Conservation (phyloP, 2,888 invertebrate species). For the Teinopalpus imperialis region DNA sequence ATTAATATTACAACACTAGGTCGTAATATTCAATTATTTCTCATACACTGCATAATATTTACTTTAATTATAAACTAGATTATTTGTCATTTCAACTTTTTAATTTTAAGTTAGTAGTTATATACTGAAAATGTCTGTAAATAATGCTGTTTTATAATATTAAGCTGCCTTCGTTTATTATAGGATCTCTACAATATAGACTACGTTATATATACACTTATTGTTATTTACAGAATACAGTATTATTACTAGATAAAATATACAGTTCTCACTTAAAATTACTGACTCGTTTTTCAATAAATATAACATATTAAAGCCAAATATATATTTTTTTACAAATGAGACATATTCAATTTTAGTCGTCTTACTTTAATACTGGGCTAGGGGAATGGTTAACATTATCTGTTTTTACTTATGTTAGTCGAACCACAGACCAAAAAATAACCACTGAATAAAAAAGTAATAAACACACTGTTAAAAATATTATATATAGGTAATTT, state of each 20-base stretch:
- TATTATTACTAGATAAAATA: conserved; percentile 39
- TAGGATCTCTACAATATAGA: conserved; percentile 14
- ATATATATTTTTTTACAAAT: conserved; percentile 44
- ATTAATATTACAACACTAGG: too few relatives aligned
- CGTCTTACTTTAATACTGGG: conserved; percentile 56
- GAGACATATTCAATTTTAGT: conserved; percentile 35
- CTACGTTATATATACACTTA: conserved; percentile 29
- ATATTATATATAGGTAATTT: too few relatives aligned
- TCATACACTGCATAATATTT: too few relatives aligned
- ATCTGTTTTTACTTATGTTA: neutral
- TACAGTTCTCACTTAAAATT: conserved; percentile 62
- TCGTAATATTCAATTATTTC: too few relatives aligned
- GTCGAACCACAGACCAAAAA: conserved; percentile 20
- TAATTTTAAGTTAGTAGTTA: too few relatives aligned
- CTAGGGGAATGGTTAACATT: conserved; percentile 60
- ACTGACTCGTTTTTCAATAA: conserved; percentile 74
- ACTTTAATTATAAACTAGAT: too few relatives aligned
- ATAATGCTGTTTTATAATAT: conserved; percentile 11
- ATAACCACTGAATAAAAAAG: too few relatives aligned
- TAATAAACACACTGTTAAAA: too few relatives aligned
- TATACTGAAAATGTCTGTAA: conserved; percentile 4
- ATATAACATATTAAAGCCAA: conserved; percentile 67
- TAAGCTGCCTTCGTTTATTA: conserved; percentile 13
- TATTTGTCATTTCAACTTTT: too few relatives aligned
- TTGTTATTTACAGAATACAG: conserved; percentile 40